Percentiles rank a stretch among this genome's conserved stretches.
Evolutionary conservation across 2,888 invertebrate genomes (phyloP).

Genomic region (Sinotaia quadrata): DNA sequence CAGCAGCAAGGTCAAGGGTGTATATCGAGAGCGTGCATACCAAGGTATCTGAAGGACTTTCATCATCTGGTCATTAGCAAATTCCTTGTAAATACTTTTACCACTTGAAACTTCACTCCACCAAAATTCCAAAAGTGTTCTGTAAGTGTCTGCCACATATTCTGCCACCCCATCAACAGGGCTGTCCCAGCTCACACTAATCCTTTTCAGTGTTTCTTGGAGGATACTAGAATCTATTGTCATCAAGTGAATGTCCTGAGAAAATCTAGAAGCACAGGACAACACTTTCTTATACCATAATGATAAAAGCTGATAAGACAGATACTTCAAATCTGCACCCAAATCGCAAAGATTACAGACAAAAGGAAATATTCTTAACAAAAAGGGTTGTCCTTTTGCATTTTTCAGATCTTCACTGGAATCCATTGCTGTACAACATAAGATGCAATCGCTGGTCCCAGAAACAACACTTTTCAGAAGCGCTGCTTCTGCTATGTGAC

Average conservation of each 20-base stretch:
- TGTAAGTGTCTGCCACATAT: conserved; percentile 50
- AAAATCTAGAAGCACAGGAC: not conserved
- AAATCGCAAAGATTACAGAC: conserved; percentile 24
- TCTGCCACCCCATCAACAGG: conserved; percentile 67
- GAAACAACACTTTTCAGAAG: conserved; percentile 21
- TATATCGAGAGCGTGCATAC: conserved; percentile 64
- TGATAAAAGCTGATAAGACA: conserved; percentile 37
- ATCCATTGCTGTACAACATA: not conserved
- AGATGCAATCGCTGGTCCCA: conserved; percentile 11
- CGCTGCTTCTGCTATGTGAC: conserved; percentile 24
- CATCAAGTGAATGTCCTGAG: not conserved
- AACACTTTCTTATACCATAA: conserved; percentile 36
- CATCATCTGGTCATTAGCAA: conserved; percentile 37
- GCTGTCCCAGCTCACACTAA: conserved; percentile 64
- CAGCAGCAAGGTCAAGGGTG: conserved; percentile 52
- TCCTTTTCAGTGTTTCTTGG: conserved; percentile 45
- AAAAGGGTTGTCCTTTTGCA: conserved; percentile 6
- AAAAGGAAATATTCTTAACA: conserved; percentile 25
- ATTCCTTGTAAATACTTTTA: conserved; percentile 25
- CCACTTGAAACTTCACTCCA: conserved; percentile 21
- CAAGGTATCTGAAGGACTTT: conserved; percentile 51
- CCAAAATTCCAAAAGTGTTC: conserved; percentile 50
- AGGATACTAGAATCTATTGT: conserved; percentile 2
- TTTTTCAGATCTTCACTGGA: not conserved
- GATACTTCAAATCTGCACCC: conserved; percentile 30